Evolutionary conservation across 2,797 vertebrate genomes (phyloP), one percentile per base, ranked within the genome.

Genomic region (Chromis chromis): DNA sequence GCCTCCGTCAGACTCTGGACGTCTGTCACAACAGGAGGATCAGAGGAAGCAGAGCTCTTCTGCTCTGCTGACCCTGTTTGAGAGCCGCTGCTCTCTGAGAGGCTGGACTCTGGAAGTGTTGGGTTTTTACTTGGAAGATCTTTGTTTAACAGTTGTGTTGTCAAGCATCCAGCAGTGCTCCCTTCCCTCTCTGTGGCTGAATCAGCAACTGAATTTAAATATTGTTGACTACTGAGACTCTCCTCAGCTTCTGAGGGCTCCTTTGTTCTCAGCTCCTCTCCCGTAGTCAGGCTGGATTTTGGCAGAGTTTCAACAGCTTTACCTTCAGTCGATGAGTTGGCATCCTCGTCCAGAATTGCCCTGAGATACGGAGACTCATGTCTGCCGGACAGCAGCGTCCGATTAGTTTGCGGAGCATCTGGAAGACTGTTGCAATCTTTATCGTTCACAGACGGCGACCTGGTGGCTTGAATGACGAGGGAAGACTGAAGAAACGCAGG

Each of bases 401-500:
- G 95, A 90, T 89, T 89, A 57, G 93, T 93, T 17, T 96, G 96
- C 25, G 92, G 86, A 52, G 93, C 70, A 24, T 99, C 97, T 6
- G 95, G 84, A 88, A 97, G 92, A 90, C 90, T 92, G 84, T 95
- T 95, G 0, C 88, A 84, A 33, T 98, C 97, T 81, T 92, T 96
- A 50, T 98, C 97, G 8, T 95, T 94, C 77, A 95, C 89, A 54
- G 94, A 95, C 19, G 98, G 96, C 58, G 97, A 98, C 88, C 96
- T 96, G 92, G 96, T 96, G 89, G 95, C 96, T 91, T 95, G 92
- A 65, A 95, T 88, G 83, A 96, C 74, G 68, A 97, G 96, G 0
- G 94, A 96, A 84, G 96, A 96, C 78, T 97, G 98, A 13, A 96
- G 96, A 86, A 97, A 96, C 22, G 97, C 96, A 39, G 95, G 94